These are phyloP conservation scores for Dascillus cervinus DNA, from an alignment of 2,888 invertebrate species.

Conservation along the genomic window DNA sequence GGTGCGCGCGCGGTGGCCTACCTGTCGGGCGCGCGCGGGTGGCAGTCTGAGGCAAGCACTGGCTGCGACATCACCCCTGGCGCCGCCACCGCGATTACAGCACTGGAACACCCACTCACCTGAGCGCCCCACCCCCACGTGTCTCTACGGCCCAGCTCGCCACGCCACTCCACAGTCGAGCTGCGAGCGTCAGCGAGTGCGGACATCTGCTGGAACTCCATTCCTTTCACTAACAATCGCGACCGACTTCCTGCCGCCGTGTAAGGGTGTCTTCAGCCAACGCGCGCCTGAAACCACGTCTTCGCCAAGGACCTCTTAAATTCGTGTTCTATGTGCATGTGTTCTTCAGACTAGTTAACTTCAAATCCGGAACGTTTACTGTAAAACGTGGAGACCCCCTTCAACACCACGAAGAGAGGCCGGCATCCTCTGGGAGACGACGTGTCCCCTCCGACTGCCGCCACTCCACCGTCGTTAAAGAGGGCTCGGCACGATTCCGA, in stretches of 20 bases:
- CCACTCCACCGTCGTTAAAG: conserved; percentile 40
- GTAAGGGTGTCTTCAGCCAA: conserved; percentile 13
- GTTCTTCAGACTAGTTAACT: conserved; percentile 11
- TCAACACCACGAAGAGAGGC: conserved; percentile 43
- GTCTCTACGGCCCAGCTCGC: conserved; percentile 37
- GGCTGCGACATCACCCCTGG: conserved; percentile 52
- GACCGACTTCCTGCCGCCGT: conserved; percentile 13
- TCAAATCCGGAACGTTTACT: conserved; percentile 21
- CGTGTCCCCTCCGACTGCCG: conserved; percentile 38
- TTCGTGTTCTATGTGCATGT: conserved; percentile 19
- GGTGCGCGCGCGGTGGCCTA: conserved; percentile 18
- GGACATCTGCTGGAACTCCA: conserved; percentile 16
- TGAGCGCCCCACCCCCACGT: conserved; percentile 52
- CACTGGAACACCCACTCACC: conserved; percentile 49
- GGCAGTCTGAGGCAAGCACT: conserved; percentile 42
- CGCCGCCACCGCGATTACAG: conserved; percentile 46
- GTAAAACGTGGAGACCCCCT: conserved; percentile 43
- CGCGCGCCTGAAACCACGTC: conserved; percentile 12
- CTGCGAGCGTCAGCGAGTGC: conserved; percentile 28
- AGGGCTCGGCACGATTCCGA: conserved; percentile 41
- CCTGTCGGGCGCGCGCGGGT: conserved; percentile 41
- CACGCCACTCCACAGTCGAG: conserved; percentile 28
- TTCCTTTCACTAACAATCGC: conserved; percentile 13
- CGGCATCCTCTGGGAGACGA: conserved; percentile 42
- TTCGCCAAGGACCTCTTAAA: conserved; percentile 9